phyloP scores from a whole-genome alignment of 1,140 invertebrate species.

The Eueides isabella region DNA sequence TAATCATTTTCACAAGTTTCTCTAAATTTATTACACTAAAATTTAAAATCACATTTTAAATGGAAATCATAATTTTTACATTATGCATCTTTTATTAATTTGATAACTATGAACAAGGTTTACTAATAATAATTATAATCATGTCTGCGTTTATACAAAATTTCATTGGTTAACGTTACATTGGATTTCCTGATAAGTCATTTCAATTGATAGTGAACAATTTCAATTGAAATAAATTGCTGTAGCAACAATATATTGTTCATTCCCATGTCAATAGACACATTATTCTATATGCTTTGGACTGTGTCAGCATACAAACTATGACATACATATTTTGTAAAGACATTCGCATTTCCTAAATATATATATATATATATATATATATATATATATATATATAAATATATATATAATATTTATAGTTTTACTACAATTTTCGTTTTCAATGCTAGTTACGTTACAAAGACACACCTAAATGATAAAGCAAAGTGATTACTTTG shows the following conservation, averaged over 20 bases:
- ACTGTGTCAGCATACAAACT: not conserved
- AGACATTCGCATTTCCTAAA: not conserved
- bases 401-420: not conserved
- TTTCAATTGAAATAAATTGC: constrained; percentile 70
- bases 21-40: not conserved
- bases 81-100: not conserved
- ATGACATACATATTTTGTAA: not conserved
- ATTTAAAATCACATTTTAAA: not conserved
- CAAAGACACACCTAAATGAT: not conserved
- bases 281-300: not conserved
- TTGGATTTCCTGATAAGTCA: constrained; percentile 35
- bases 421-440: not conserved
- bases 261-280: constrained; percentile 4
- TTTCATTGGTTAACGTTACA: constrained; percentile 19
- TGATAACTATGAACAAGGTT: not conserved
- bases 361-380: not conserved
- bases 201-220: constrained; percentile 50
- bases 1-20: constrained; percentile 4
- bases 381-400: too few species aligned
- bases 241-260: constrained; percentile 11
- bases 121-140: not conserved
- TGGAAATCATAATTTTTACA: not conserved
- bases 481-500: not conserved
- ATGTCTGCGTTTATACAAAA: not conserved
- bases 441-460: not conserved